phyloP scores from a whole-genome alignment of 2,797 vertebrate genomes.

The Rhincodon typus region DNA sequence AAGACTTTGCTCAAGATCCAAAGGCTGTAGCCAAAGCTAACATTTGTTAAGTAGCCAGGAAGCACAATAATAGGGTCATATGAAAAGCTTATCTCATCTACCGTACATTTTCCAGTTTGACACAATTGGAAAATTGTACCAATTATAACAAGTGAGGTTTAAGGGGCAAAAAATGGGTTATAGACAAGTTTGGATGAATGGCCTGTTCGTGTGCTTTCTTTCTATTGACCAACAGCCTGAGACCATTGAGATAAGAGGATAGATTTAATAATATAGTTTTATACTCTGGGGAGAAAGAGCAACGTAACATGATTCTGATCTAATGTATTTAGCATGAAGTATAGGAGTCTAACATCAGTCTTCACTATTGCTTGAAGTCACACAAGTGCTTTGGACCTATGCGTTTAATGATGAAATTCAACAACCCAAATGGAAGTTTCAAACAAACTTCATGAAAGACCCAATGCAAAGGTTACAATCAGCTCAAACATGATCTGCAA shows the following conservation, averaged over 20 bases:
- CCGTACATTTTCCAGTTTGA: neutral
- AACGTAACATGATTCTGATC: neutral
- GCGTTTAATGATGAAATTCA: neutral
- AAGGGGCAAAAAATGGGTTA: neutral
- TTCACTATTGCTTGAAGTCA: neutral
- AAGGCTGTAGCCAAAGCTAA: neutral
- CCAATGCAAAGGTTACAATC: no score
- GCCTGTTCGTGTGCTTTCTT: neutral
- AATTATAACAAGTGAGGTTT: neutral
- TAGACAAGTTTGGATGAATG: neutral
- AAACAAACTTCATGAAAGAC: no score
- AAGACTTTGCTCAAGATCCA: neutral
- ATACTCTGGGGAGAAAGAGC: neutral
- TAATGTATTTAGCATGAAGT: neutral
- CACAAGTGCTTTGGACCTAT: neutral
- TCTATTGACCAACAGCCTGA: neutral
- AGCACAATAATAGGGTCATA: neutral
- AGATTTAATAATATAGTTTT: neutral
- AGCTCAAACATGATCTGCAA: no score
- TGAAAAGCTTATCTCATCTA: neutral
- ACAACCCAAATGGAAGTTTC: no score
- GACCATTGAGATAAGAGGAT: neutral
- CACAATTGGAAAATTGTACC: neutral
- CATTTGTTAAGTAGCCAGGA: neutral
- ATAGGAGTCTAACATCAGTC: neutral